Evolutionary conservation across 2,113 vertebrate species (phyloP).

Genomic region (Balaeniceps rex): DNA sequence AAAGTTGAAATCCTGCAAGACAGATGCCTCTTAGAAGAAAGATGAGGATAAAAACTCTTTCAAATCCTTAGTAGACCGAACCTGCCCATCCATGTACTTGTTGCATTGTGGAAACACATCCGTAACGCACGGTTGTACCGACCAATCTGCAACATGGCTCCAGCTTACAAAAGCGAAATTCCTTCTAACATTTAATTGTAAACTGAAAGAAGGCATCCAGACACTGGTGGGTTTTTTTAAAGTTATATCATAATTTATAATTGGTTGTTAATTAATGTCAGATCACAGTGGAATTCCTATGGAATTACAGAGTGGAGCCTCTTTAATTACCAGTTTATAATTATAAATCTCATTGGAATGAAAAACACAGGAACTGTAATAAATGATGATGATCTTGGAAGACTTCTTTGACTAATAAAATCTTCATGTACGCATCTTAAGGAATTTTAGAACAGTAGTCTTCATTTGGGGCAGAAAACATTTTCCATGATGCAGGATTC

Average conservation of each 20-base stretch:
- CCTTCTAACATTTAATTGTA: neutral
- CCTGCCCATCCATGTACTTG: neutral
- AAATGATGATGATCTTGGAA: slow-evolving; percentile 39
- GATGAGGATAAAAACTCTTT: neutral
- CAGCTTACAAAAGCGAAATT: neutral
- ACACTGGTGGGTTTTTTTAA: slow-evolving; percentile 16
- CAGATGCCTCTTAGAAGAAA: slow-evolving; percentile 34
- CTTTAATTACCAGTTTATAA: slow-evolving; percentile 66
- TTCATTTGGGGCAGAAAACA: neutral
- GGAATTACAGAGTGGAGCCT: slow-evolving; percentile 63
- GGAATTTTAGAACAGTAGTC: slow-evolving; percentile 6
- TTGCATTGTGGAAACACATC: neutral
- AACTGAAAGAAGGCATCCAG: slow-evolving; percentile 34
- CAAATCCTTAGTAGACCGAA: neutral
- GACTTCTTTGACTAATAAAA: slow-evolving; percentile 26
- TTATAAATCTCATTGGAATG: slow-evolving; percentile 64
- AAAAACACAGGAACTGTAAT: slow-evolving; percentile 69
- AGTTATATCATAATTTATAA: slow-evolving; percentile 59
- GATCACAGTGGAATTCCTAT: slow-evolving; percentile 65
- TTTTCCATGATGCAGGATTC: neutral
- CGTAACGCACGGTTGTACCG: neutral
- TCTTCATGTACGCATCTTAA: neutral
- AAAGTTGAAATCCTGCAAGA: slow-evolving; percentile 29
- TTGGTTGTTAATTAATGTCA: slow-evolving; percentile 66
- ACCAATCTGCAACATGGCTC: neutral